These are phyloP conservation scores for Drosophila leontia DNA, from an alignment of 1,140 invertebrate species.

Conservation along the genomic window DNA sequence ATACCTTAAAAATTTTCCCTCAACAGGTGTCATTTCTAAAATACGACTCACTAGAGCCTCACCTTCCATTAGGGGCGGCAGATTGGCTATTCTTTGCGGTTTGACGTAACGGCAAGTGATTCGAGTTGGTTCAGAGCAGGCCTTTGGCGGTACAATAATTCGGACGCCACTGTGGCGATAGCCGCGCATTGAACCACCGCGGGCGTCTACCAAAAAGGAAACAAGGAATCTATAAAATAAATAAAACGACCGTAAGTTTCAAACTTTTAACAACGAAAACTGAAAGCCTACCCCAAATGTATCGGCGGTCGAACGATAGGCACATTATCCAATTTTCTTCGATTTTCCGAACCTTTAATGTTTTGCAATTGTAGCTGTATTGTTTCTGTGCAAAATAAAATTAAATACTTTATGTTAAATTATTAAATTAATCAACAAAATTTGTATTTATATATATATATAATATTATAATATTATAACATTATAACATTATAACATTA, in stretches of 20 bases:
- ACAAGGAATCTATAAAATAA: conserved; percentile 94
- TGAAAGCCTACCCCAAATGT: conserved; percentile 89
- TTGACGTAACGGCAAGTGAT: conserved; percentile 94
- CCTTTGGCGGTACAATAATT: conserved; percentile 98
- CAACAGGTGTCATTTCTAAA: conserved; percentile 97
- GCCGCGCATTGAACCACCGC: conserved; percentile 98
- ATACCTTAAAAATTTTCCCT: conserved; percentile 97
- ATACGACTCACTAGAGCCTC: conserved; percentile 98
- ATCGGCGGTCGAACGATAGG: conserved; percentile 89
- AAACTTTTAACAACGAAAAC: too few species aligned
- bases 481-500: neutral
- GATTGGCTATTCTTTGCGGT: conserved; percentile 96
- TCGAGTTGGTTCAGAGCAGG: conserved; percentile 97
- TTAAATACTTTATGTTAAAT: neutral
- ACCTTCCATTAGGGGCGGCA: conserved; percentile 98
- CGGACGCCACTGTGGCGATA: conserved; percentile 98
- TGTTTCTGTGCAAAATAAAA: conserved; percentile 3
- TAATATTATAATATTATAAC: neutral
- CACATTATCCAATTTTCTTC: conserved; percentile 87
- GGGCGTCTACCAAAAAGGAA: conserved; percentile 99
- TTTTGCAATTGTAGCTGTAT: neutral
- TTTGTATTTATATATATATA: too few species aligned
- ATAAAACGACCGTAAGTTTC: neutral
- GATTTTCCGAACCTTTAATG: conserved; percentile 16
- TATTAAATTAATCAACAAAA: neutral